Base-by-base conservation (phyloP, 1,140 invertebrate genomes). In the Thalassaphorura encarpata region DNA sequence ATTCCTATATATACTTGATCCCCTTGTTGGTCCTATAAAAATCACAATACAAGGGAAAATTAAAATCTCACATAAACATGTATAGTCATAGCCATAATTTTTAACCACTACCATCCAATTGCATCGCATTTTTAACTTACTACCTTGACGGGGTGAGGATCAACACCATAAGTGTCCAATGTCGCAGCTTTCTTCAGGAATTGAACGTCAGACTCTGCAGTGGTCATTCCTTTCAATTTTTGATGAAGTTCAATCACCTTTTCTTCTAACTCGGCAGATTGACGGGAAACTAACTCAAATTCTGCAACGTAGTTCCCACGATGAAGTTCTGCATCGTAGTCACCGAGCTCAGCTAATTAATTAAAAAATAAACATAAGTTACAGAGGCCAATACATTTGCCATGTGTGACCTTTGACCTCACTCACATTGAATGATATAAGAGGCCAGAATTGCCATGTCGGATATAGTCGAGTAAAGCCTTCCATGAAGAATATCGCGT, bases 71-170 rank as follows among this genome's bases (percentile, higher is more conserved):
- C n/a, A n/a, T 36, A 36, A 36, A 36, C 33, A 36, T 36, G n/a
- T 36, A 36, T 11, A 11, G 33, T n/a, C 33, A 36, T n/a, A n/a
- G n/a, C n/a, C n/a, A n/a, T n/a, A n/a, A n/a, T n/a, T 26, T 1
- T 21, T 24, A 26, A 48, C 24, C 8, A 16, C 3, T 26, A 28
- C 46, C 24, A n/a, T 36, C 15, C 6, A 13, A 42, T 16, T 27
- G 6, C n/a, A 46, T 45, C 28, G 19, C 2, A 15, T 8, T 19
- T 4, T 16, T 19, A 47, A 3, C 13, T 18, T 13, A 33, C 71
- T 71, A 92, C 91, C 80, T 97, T 97, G n/a, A 97, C 92, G 49
- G 89, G 87, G 78, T 97, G 90, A 2, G 94, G 95, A 76, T 98
- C 94, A 27, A 97, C 85, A 15, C 94, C 95, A 69, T 97, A 98